Percentiles rank a stretch among this genome's conserved stretches.
Evolutionary conservation across 2,113 vertebrate species (phyloP).

Genomic region (Petrocephalus zakoni): DNA sequence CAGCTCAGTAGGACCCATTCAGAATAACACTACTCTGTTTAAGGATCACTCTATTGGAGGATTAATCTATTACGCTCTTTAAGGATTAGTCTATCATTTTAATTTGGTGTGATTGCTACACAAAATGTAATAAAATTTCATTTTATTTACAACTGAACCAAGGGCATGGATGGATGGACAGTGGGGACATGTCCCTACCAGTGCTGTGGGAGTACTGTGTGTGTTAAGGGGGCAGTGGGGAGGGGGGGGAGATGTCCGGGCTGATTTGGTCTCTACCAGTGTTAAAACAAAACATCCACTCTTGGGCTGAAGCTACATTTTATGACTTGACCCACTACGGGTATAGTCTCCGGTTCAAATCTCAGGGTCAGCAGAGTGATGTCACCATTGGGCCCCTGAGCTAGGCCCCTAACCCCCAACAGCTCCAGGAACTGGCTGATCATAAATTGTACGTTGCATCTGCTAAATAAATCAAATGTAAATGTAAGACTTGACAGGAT

Average conservation of each 20-base stretch:
- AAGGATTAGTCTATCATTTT: background rate
- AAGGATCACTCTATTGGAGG: background rate
- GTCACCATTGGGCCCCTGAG: background rate
- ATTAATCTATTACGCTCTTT: background rate
- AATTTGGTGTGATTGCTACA: background rate
- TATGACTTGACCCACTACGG: background rate
- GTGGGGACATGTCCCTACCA: background rate
- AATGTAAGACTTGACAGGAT: background rate
- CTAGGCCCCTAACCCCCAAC: background rate
- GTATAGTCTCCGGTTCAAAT: background rate
- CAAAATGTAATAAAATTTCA: background rate
- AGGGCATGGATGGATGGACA: background rate
- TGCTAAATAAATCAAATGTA: background rate
- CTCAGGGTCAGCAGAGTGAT: background rate
- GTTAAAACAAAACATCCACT: background rate
- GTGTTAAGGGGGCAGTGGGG: background rate
- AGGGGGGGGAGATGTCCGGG: background rate
- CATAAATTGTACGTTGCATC: too few species aligned
- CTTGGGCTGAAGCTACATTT: background rate
- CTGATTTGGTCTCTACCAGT: background rate
- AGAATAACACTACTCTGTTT: background rate
- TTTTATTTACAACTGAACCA: background rate
- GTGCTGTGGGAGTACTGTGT: background rate
- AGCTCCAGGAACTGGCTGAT: background rate
- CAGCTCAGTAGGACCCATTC: background rate